Base-by-base conservation (phyloP, 2,797 vertebrate genomes). In the Poecile montanus region DNA sequence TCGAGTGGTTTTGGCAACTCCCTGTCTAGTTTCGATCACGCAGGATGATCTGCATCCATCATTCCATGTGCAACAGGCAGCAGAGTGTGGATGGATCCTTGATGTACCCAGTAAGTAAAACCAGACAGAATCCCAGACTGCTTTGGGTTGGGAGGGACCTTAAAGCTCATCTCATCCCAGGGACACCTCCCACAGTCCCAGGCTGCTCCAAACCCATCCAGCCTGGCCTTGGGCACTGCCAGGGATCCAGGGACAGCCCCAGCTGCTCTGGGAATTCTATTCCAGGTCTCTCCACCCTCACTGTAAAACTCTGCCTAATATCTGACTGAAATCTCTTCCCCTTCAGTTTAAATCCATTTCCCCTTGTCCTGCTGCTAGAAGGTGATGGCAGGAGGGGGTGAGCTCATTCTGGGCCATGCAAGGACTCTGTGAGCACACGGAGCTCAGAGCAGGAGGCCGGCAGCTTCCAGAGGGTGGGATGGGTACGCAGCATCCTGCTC, bases 11-110 rank as follows among this genome's bases (percentile, higher is more conserved):
- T 15, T 44, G 26, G 44, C 30, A 32, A 0, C 18, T 30, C 36
- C 58, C 22, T 4, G 1, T 10, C 45, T 10, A 5, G 30, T 56
- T 66, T 19, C 19, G 15, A 6, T 8, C 1, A 1, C 4, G 1
- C 11, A 8, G 1, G 6, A 45, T 11, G 11, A 38, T 72, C 45
- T 6, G 11, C 23, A 15, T 13, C 50, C 48, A 25, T 8, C 30
- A 2, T 5, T 11, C 36, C 45, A 11, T 0, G 1, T 13, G 53
- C 10, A 18, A 14, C 11, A 6, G 78, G 30, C 23, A 27, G 57
- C 30, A 8, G 15, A 16, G 36, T 44, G 10, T 0, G 5, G 34
- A 11, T 0, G 5, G 34, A 22, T 25, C 74, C 48, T 10, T 5
- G 9, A 2, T 70, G 20, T 6, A 5, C 10, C 48, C 78, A 34